Evolutionary conservation across 2,797 vertebrate species (phyloP), one percentile per base, ranked within the genome.

Genomic region (Parauchenoglanis punctatus): DNA sequence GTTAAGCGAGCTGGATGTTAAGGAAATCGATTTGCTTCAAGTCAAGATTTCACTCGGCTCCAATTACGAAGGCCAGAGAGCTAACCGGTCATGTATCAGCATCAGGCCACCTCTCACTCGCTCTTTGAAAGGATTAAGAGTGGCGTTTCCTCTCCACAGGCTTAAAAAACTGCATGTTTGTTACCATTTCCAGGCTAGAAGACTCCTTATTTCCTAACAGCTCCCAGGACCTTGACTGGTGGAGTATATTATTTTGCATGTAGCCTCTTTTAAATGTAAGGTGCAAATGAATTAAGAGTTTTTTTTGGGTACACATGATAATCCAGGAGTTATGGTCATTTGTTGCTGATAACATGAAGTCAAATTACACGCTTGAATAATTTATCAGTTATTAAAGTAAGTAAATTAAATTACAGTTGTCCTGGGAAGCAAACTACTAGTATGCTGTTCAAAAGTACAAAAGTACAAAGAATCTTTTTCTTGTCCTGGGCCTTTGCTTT

Each of bases 21-120:
- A 88, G 67, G 81, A 89, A 89, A 89, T 89, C 81, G 78, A 89
- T 89, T 83, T 65, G 28, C 63, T 49, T 70, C 67, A 52, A 72
- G 81, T 63, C 63, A 6, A 49, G 77, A 65, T 86, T 81, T 65
- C 59, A 59, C 65, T 84, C 58, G 35, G 77, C 86, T 87, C 80
- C 73, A 75, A 86, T 89, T 87, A 86, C 73, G 15, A 80, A 73
- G 75, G 76, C 73, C 17, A 81, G 61, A 28, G 28, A 88, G 84
- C 86, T 78, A 54, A 87, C 84, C 11, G 67, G 75, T 18, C 25
- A 59, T 63, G 73, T 83, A 86, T 84, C 67, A 88, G 77, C 84
- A 83, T 31, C 78, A 61, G 85, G 35, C 83, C 52, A 59, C 13
- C 58, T 63, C 7, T 76, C 68, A 58, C 23, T 28, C 6, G 20